Conservation (phyloP, 1,140 invertebrate species). For the Probaryconus sp. region DNA sequence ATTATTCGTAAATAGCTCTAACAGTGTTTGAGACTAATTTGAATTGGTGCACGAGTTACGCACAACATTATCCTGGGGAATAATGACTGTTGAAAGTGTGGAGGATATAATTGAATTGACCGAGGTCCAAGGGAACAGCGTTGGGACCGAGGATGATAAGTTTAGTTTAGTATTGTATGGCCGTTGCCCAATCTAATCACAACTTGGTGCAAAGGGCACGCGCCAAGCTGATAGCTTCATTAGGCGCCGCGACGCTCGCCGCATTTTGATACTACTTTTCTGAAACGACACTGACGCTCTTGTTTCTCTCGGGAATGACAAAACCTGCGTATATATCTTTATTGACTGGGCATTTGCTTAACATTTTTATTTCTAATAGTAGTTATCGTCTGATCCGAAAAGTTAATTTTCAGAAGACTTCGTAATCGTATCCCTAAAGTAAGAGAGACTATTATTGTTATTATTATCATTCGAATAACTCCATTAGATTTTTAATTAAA, state of each 20-base stretch:
- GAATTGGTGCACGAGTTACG: conserved; percentile 58
- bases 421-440: too few species aligned
- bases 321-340: conserved; percentile 46
- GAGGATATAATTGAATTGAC: conserved; percentile 67
- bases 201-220: conserved; percentile 61
- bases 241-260: conserved; percentile 60
- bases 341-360: conserved; percentile 46
- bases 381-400: too few species aligned
- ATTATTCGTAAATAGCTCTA: conserved; percentile 36
- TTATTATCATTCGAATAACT: too few species aligned
- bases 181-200: conserved; percentile 65
- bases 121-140: conserved; percentile 55
- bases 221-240: conserved; percentile 66
- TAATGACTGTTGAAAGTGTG: conserved; percentile 58
- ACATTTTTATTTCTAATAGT: conserved; percentile 56
- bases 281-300: conserved; percentile 43
- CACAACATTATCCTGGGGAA: conserved; percentile 61
- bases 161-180: conserved; percentile 59
- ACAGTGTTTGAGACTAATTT: conserved; percentile 40
- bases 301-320: conserved; percentile 51
- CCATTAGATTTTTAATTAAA: too few species aligned
- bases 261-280: conserved; percentile 66
- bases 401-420: too few species aligned
- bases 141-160: conserved; percentile 56
- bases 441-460: too few species aligned